Conservation (phyloP, 2,888 invertebrate species). For the Mystacides longicornis region DNA sequence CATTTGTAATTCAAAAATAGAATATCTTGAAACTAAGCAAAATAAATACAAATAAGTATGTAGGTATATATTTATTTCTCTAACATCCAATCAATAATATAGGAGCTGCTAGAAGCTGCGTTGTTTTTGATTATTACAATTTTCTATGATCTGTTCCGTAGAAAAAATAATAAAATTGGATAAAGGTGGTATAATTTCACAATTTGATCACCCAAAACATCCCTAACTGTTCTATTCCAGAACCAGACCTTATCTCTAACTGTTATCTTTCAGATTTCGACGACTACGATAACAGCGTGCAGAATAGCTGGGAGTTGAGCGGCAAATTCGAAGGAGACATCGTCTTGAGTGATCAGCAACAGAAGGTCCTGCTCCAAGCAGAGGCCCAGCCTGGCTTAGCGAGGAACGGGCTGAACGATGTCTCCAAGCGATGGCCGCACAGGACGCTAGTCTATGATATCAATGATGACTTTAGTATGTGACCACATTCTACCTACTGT, state of each 20-base stretch:
- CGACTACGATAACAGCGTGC: constrained; percentile 9
- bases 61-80: too few species aligned
- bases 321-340: constrained; percentile 48
- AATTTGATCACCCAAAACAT: too few species aligned
- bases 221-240: not conserved
- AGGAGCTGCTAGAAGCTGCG: too few species aligned
- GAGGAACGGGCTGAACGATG: constrained; percentile 42
- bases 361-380: constrained; percentile 32
- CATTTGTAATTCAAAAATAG: too few species aligned
- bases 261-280: constrained; percentile 24
- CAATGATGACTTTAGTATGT: constrained; percentile 41
- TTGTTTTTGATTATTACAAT: too few species aligned
- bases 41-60: too few species aligned
- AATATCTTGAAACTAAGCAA: too few species aligned
- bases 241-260: too few species aligned
- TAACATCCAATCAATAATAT: too few species aligned
- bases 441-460: constrained; percentile 41
- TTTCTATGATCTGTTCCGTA: too few species aligned
- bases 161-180: too few species aligned
- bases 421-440: constrained; percentile 42
- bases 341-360: constrained; percentile 35
- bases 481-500: not conserved
- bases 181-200: too few species aligned
- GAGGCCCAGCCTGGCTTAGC: constrained; percentile 25
- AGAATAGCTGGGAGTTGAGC: constrained; percentile 34